phyloP scores from a whole-genome alignment of 2,797 vertebrate species.

The Tympanoctomys barrerae region DNA sequence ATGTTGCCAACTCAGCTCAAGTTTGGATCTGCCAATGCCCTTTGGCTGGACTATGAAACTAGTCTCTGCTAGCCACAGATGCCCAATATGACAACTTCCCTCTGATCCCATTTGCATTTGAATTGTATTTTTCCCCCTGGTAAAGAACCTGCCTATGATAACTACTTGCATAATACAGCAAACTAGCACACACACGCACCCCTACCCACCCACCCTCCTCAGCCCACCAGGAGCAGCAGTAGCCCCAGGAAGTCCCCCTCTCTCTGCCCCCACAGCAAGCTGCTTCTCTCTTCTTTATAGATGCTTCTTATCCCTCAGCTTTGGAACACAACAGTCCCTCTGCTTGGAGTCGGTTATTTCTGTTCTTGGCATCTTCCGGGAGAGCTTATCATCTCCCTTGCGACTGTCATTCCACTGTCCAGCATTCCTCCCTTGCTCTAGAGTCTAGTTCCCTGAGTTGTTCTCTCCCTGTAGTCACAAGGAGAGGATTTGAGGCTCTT shows the following conservation, averaged over 20 bases:
- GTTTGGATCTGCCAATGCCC: not conserved
- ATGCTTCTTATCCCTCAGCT: not conserved
- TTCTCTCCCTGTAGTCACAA: not conserved
- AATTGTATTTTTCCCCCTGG: not conserved
- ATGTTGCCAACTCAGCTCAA: not conserved
- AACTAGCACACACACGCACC: not conserved
- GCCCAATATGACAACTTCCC: not conserved
- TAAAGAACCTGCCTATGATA: not conserved
- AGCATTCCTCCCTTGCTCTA: not conserved
- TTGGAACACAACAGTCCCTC: not conserved
- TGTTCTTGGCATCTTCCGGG: not conserved
- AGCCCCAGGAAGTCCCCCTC: not conserved
- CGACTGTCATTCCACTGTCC: not conserved
- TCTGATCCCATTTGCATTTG: conserved; percentile 52
- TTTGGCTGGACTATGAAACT: not conserved
- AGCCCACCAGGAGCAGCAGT: not conserved
- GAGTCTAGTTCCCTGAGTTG: not conserved
- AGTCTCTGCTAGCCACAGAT: not conserved
- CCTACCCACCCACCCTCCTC: too few relatives aligned
- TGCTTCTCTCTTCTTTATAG: not conserved
- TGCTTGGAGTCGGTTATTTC: not conserved
- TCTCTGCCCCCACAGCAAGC: not conserved
- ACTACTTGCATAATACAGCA: not conserved
- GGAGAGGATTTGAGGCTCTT: not conserved
- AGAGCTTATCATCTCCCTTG: not conserved